Percentiles rank a stretch among this genome's conserved stretches.
These are phyloP conservation scores for Toxostoma redivivum DNA, from an alignment of 2,113 vertebrate genomes.

Conservation along the genomic window DNA sequence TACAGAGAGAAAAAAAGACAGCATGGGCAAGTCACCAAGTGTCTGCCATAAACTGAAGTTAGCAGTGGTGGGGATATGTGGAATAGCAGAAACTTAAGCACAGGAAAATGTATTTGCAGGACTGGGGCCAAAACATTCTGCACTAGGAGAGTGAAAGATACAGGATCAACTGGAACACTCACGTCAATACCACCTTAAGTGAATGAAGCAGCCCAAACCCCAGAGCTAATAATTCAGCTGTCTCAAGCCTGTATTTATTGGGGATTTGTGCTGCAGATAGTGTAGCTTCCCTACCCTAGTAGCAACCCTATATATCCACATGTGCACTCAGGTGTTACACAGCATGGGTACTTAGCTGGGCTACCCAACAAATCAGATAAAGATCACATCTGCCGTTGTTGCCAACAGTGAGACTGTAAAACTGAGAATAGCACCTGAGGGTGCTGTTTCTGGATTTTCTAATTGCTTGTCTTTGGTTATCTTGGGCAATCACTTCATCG, in stretches of 20 bases:
- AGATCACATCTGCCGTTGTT: neutral
- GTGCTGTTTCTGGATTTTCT: neutral
- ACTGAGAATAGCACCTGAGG: neutral
- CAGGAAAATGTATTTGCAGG: neutral
- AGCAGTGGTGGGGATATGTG: neutral
- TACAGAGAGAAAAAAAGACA: neutral
- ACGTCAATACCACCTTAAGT: neutral
- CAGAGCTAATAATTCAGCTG: neutral
- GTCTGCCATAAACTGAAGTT: neutral
- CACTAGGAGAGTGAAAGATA: accelerated
- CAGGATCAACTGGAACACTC: neutral
- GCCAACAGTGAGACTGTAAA: neutral
- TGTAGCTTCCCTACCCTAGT: neutral
- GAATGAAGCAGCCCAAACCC: neutral
- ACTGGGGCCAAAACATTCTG: neutral
- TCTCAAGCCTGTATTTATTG: neutral
- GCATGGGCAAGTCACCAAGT: neutral
- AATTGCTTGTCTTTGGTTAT: neutral
- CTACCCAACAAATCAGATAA: neutral
- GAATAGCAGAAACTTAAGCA: neutral
- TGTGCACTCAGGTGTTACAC: accelerated
- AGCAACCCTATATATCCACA: neutral
- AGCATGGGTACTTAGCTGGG: too few species aligned
- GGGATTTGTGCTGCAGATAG: neutral
- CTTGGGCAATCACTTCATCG: neutral